These are phyloP conservation scores for Trachelus iudaicus DNA, from an alignment of 2,888 invertebrate species.

Conservation along the genomic window DNA sequence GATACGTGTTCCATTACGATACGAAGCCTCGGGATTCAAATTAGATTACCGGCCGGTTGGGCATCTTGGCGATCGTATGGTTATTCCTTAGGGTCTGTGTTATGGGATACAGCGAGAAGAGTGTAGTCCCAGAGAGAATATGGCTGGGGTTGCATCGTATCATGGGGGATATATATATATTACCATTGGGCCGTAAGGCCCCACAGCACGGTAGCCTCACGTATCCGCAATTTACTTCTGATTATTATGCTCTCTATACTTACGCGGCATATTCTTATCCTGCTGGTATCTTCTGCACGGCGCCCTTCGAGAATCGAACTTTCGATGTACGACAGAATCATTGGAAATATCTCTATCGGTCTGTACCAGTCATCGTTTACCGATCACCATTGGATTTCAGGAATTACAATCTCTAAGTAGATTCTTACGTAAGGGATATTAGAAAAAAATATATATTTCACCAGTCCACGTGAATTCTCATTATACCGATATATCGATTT, in stretches of 20 bases:
- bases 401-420: not conserved
- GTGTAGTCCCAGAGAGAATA: slow-evolving; percentile 25
- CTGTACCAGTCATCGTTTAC: not conserved
- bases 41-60: slow-evolving; percentile 52
- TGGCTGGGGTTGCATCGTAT: slow-evolving; percentile 4
- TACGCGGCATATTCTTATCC: slow-evolving; percentile 42
- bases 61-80: slow-evolving; percentile 21
- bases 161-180: not conserved
- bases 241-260: slow-evolving; percentile 62
- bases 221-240: slow-evolving; percentile 64
- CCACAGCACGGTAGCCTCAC: slow-evolving; percentile 64
- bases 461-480: too few species aligned
- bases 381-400: not conserved
- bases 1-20: slow-evolving; percentile 64
- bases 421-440: not conserved
- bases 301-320: not conserved
- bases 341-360: not conserved
- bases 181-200: slow-evolving; percentile 12
- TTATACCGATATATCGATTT: not conserved
- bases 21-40: slow-evolving; percentile 44
- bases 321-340: not conserved
- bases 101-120: slow-evolving; percentile 8
- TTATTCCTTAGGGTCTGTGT: not conserved
- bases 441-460: not conserved
- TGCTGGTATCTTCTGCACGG: not conserved